Base-by-base conservation (phyloP, 2,888 invertebrate species). In the Ceriagrion tenellum region DNA sequence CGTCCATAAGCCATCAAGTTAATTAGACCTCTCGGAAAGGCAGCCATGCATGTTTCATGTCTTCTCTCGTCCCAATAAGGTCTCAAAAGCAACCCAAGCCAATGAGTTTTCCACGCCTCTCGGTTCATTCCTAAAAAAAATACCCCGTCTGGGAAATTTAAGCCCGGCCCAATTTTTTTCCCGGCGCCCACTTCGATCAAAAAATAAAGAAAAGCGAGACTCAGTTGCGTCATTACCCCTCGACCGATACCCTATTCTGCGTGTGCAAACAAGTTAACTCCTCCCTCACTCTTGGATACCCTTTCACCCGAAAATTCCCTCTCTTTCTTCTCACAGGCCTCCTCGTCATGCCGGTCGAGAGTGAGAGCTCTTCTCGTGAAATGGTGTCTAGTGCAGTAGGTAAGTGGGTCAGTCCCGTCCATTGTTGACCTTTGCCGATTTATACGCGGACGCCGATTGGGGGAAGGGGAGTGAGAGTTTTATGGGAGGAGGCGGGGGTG, bases 321-420 rank as follows among this genome's bases (percentile, higher is more conserved):
- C 35, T 40, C 91, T 23, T 56, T 63, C 26, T 91, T 55, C 59
- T 35, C 81, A n/a, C 8, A 13, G 90, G n/a, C 13, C 40, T 40
- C 55, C 30, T n/a, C 56, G 59, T 59, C 90, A 56, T 59, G 13
- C 35, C 55, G 90, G 55, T 30, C 59, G 90, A 91, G 90, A 91
- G 90, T 59, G 90, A 91, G 90, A 47, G 40, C 69, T 91, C 91
- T 89, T 30, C 63, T 40, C 35, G 56, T n/a, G 63, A 91, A 93
- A 93, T 63, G 63, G 47, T 40, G 93, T 93, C 93, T 93, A 93
- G 93, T 93, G 93, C 93, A 93, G 93, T 93, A 69, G 93, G 93
- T 93, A 93, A 93, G 93, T 93, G 93, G 40, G 93, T 91, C 91
- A 91, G 91, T 40, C 40, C 81, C 63, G 91, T n/a, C 63, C 91